phyloP scores from a whole-genome alignment of 2,888 invertebrate genomes.

The Noctua janthe region DNA sequence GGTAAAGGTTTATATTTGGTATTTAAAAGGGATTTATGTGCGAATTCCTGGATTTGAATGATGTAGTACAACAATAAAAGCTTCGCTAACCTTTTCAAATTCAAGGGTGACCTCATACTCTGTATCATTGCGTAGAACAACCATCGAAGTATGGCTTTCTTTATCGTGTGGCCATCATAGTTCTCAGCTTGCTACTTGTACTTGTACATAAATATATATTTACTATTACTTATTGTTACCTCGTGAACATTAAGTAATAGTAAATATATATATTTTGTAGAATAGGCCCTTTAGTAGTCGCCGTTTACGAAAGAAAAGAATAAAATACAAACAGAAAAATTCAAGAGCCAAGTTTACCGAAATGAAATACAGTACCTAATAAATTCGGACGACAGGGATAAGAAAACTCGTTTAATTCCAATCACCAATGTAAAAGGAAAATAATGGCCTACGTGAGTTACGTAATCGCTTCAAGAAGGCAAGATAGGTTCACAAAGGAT shows the following conservation, averaged over 20 bases:
- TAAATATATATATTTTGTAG: neutral
- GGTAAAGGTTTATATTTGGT: slow-evolving; percentile 29
- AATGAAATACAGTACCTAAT: slow-evolving; percentile 27
- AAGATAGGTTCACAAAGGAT: slow-evolving; percentile 16
- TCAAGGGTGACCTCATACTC: neutral
- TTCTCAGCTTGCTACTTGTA: neutral
- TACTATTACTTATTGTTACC: neutral
- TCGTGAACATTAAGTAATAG: neutral
- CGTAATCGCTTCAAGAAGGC: slow-evolving; percentile 28
- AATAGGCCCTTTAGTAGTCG: slow-evolving; percentile 3
- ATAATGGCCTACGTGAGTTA: slow-evolving; percentile 35
- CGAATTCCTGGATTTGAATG: neutral
- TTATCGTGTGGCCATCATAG: neutral
- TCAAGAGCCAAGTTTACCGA: slow-evolving; percentile 1
- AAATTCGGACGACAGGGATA: slow-evolving; percentile 21
- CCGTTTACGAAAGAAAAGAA: neutral
- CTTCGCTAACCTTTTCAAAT: neutral
- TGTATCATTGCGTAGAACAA: neutral
- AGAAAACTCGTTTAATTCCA: slow-evolving; percentile 48
- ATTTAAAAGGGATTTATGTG: slow-evolving; percentile 17
- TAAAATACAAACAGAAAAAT: neutral
- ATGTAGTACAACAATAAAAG: slow-evolving; percentile 18
- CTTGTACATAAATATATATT: neutral
- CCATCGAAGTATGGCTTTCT: neutral
- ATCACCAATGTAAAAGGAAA: slow-evolving; percentile 41